phyloP scores from a whole-genome alignment of 2,888 invertebrate species.

The Cantharis rustica region DNA sequence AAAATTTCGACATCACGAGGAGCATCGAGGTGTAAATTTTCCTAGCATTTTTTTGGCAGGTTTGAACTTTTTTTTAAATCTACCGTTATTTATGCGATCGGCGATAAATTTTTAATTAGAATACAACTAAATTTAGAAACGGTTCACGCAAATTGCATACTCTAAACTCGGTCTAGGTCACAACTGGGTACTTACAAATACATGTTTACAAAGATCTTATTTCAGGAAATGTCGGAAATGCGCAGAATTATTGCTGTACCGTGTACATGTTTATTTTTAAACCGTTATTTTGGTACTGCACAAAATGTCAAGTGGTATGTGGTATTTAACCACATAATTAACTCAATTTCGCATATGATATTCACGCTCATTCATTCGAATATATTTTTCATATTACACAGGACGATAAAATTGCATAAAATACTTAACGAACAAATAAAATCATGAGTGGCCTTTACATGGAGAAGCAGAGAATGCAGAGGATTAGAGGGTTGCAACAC shows the following conservation, averaged over 20 bases:
- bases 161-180: slow-evolving; percentile 20
- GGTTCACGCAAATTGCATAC: slow-evolving; percentile 13
- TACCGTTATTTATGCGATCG: not conserved
- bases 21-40: not conserved
- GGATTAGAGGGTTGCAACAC: no score
- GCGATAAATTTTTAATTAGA: not conserved
- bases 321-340: not conserved
- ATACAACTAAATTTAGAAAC: slow-evolving; percentile 9
- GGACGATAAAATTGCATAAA: not conserved
- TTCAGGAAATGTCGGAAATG: slow-evolving; percentile 27
- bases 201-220: slow-evolving; percentile 6
- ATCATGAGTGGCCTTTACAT: no score
- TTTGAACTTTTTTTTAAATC: not conserved
- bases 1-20: not conserved
- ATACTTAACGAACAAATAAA: no score
- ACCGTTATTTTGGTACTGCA: slow-evolving; percentile 7
- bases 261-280: slow-evolving; percentile 10
- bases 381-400: not conserved
- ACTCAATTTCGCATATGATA: not conserved
- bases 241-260: slow-evolving; percentile 12
- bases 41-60: not conserved
- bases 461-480: no score
- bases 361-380: not conserved
- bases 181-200: slow-evolving; percentile 11
- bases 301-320: not conserved